These are phyloP conservation scores for Agraylea sexmaculata DNA, from an alignment of 1,140 invertebrate species.

Conservation along the genomic window DNA sequence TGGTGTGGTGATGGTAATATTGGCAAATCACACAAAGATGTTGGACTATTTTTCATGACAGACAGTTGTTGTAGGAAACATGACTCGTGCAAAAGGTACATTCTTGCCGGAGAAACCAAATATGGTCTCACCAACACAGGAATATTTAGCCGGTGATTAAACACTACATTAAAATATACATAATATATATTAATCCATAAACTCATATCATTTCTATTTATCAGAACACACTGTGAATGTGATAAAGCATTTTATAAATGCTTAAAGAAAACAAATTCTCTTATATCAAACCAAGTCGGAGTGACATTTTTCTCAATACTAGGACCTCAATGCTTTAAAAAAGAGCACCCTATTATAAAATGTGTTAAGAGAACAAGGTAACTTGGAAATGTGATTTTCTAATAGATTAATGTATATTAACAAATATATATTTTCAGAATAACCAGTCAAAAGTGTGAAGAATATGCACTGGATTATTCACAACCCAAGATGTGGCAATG, in stretches of 20 bases:
- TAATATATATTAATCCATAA: conserved; percentile 5
- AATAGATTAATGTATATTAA: conserved; percentile 4
- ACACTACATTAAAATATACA: conserved; percentile 9
- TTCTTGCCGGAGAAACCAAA: conserved; percentile 54
- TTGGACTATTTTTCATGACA: conserved; percentile 60
- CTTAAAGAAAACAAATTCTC: conserved; percentile 33
- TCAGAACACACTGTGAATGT: conserved; percentile 47
- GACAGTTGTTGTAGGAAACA: conserved; percentile 76
- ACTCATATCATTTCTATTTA: conserved; percentile 11
- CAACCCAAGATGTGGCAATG: conserved; percentile 42
- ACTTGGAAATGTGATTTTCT: conserved; percentile 13
- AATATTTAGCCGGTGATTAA: conserved; percentile 34
- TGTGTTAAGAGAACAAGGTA: conserved; percentile 38
- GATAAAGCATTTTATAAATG: conserved; percentile 44
- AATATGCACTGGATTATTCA: conserved; percentile 36
- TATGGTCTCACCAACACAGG: conserved; percentile 65
- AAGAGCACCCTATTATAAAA: conserved; percentile 37
- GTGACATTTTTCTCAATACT: conserved; percentile 44
- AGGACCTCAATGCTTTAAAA: conserved; percentile 42
- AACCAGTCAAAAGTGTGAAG: conserved; percentile 38
- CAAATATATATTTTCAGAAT: conserved; percentile 27
- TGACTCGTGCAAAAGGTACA: conserved; percentile 60
- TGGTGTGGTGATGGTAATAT: conserved; percentile 73
- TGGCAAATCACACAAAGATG: conserved; percentile 47
- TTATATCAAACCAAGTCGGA: conserved; percentile 40